These are phyloP conservation scores for Poeciliopsis infans DNA, from an alignment of 2,797 vertebrate genomes.

Conservation along the genomic window DNA sequence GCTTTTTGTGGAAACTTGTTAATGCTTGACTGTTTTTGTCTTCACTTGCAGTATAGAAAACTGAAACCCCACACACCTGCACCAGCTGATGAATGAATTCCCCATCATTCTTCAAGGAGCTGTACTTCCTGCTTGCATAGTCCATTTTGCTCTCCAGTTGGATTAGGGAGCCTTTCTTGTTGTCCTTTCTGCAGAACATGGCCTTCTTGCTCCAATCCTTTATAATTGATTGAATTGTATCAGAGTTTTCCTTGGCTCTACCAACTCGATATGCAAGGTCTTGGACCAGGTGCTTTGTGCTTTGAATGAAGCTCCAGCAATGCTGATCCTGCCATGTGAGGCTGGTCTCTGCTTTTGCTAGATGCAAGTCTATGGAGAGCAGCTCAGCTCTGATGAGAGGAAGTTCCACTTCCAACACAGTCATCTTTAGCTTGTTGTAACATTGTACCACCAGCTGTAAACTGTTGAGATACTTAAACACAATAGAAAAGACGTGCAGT, in stretches of 20 bases:
- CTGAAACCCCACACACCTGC: conserved; percentile 70
- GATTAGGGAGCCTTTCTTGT: conserved; percentile 77
- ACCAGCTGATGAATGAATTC: conserved; percentile 78
- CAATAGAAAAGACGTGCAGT: conserved; percentile 1
- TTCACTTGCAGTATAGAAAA: conserved; percentile 4
- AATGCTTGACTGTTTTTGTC: background rate
- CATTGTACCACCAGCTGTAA: conserved; percentile 82
- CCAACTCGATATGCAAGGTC: conserved; percentile 76
- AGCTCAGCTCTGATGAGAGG: conserved; percentile 80
- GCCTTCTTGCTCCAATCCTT: conserved; percentile 78
- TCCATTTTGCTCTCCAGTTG: conserved; percentile 81
- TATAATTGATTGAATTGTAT: conserved; percentile 76
- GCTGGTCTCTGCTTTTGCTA: conserved; percentile 72
- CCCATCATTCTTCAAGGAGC: conserved; percentile 77
- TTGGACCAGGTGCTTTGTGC: conserved; percentile 64
- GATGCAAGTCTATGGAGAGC: conserved; percentile 69
- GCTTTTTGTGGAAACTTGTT: background rate
- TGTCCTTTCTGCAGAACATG: conserved; percentile 83
- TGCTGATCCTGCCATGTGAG: conserved; percentile 78
- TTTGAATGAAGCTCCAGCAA: conserved; percentile 79
- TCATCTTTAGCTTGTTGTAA: conserved; percentile 84
- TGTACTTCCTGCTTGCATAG: conserved; percentile 77
- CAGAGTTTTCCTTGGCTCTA: conserved; percentile 78
- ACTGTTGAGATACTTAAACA: conserved; percentile 76
- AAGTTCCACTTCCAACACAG: conserved; percentile 82